Base-by-base conservation (phyloP, 2,113 vertebrate genomes). In the Gulo gulo region DNA sequence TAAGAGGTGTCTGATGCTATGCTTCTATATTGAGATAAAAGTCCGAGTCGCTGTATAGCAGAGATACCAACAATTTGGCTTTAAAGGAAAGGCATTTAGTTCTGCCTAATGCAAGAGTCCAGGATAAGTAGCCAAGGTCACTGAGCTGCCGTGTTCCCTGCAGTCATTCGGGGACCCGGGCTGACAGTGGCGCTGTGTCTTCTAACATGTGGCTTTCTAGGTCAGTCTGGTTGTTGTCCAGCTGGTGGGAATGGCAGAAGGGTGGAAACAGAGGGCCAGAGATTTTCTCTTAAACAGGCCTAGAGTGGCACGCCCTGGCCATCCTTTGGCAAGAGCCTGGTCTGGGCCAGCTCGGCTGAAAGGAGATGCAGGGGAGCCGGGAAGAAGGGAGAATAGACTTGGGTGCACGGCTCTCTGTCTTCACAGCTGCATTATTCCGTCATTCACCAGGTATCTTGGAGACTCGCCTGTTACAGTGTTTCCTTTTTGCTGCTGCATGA, bases 401-500 rank as follows among this genome's bases (percentile, higher is more conserved):
- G 24, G 24, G 65, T 0, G 23, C 16, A 6, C 18, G 4, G 14
- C 4, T 29, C 7, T 67, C 24, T 21, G 52, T 8, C 31, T 52
- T 42, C 7, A 26, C 71, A 36, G 0, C 45, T 39, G 39, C 2
- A 1, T 9, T 36, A 0, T 11, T 20, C 31, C 45, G 7, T 63
- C 5, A 0, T 34, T 21, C 52, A 4, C 15, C 50, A 26, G 0
- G 59, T 3, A 0, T 31, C 4, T 21, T 36, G 50, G 63, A 20
- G 47, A 9, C n/a, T 29, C 23, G 34, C 16, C 34, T 31, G 29
- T 29, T n/a, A 7, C 7, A 3, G 47, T 20, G 1, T 1, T 80
- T 29, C 24, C 69, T 74, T 74, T 61, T 18, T 21, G 10, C 4
- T 6, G 1, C 20, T 2, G 15, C 3, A 0, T 8, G 2, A 7